Conservation (phyloP, 2,888 invertebrate genomes). For the Notodonta ziczac region DNA sequence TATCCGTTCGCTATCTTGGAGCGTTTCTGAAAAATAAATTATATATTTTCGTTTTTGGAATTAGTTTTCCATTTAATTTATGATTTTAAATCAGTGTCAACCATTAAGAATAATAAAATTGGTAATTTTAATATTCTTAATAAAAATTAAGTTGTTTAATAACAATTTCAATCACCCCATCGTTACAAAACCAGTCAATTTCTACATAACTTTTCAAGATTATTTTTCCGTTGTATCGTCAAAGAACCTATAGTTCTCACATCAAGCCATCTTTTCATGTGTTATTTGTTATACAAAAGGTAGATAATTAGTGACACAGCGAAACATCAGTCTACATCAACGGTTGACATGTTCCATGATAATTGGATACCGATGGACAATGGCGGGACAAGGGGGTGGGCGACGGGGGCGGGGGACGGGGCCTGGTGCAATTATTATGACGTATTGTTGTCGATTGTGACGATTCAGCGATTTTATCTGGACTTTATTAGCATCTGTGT, state of each 20-base stretch:
- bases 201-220: background rate
- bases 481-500: conserved; percentile 41
- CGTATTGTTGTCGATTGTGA: conserved; percentile 73
- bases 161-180: too few species aligned
- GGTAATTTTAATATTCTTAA: too few species aligned
- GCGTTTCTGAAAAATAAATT: too few species aligned
- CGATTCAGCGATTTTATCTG: conserved; percentile 61
- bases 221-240: background rate
- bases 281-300: conserved; percentile 55
- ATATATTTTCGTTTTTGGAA: too few species aligned
- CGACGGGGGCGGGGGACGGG: conserved; percentile 50
- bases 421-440: conserved; percentile 68
- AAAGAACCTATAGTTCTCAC: background rate
- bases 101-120: too few species aligned
- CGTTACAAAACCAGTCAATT: too few species aligned
- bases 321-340: conserved; percentile 67
- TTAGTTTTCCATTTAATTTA: too few species aligned
- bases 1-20: background rate
- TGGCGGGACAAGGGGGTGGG: conserved; percentile 55
- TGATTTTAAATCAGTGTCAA: too few species aligned
- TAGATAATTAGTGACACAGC: conserved; percentile 69
- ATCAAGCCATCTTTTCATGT: conserved; percentile 12
- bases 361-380: conserved; percentile 77
- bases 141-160: too few species aligned
- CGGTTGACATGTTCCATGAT: conserved; percentile 77